phyloP scores from a whole-genome alignment of 2,797 vertebrate genomes.

The Artibeus jamaicensis region DNA sequence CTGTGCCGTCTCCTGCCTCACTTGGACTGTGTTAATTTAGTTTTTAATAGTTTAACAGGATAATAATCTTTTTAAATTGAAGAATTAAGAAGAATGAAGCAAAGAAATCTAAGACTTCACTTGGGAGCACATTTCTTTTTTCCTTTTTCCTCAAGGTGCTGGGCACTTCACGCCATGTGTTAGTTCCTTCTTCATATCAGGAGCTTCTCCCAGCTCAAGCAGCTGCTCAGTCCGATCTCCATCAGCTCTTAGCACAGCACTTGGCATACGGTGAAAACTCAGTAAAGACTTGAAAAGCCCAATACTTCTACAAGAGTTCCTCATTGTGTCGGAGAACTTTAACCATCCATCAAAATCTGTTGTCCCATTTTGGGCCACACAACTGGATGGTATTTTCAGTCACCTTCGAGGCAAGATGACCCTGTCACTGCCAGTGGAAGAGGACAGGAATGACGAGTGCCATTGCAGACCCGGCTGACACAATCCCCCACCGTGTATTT shows the following conservation, averaged over 20 bases:
- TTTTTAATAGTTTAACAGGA: too few relatives aligned
- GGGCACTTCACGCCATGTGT: too few relatives aligned
- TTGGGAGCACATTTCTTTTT: too few relatives aligned
- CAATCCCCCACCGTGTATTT: too few relatives aligned
- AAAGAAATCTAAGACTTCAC: too few relatives aligned
- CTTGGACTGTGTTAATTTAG: too few relatives aligned
- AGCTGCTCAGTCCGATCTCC: not conserved
- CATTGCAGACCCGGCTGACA: not conserved
- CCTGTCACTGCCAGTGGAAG: not conserved
- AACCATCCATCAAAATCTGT: too few relatives aligned
- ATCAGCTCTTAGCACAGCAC: not conserved
- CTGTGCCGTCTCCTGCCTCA: too few relatives aligned
- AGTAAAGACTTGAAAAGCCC: not conserved
- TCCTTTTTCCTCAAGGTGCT: not conserved
- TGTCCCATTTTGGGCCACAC: not conserved
- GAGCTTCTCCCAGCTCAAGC: not conserved
- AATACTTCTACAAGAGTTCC: not conserved
- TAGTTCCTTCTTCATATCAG: not conserved
- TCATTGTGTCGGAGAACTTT: not conserved
- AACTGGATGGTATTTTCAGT: not conserved
- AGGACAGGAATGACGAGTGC: too few relatives aligned
- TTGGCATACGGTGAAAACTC: not conserved
- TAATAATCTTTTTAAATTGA: too few relatives aligned
- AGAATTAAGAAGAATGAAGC: too few relatives aligned
- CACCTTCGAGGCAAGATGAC: too few relatives aligned